These are phyloP conservation scores for Bombus fervidus DNA, from an alignment of 1,140 invertebrate genomes.

Conservation along the genomic window DNA sequence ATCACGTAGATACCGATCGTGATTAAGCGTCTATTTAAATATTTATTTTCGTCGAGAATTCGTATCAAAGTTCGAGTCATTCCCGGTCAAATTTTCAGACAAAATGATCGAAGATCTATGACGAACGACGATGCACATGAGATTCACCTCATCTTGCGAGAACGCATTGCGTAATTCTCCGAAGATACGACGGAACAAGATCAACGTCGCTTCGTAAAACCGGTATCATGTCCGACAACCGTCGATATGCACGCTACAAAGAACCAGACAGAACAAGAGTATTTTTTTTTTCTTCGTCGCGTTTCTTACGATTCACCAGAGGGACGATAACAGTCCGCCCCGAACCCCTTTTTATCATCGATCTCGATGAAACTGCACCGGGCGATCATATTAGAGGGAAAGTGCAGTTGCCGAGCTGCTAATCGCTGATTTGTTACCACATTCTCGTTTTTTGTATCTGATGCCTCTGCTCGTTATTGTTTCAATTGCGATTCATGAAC, in stretches of 20 bases:
- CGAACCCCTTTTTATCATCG: background rate
- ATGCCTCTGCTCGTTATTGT: background rate
- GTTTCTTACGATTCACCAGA: background rate
- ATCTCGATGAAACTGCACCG: background rate
- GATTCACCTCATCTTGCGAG: background rate
- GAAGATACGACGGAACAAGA: background rate
- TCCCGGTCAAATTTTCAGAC: background rate
- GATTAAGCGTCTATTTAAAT: too few relatives aligned
- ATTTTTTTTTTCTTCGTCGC: background rate
- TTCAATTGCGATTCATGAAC: background rate
- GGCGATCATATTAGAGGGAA: background rate
- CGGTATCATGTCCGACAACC: background rate
- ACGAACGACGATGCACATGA: background rate
- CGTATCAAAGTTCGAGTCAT: background rate
- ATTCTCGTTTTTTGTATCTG: background rate
- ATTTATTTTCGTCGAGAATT: too few relatives aligned
- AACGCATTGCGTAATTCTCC: constrained; percentile 20
- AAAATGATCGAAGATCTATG: background rate
- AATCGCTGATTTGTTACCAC: constrained; percentile 18
- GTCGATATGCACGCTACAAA: background rate
- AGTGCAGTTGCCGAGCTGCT: background rate
- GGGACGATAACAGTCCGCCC: background rate
- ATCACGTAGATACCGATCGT: too few relatives aligned
- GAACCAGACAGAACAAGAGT: background rate
- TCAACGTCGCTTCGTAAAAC: background rate